These are phyloP conservation scores for Idaea straminata DNA, from an alignment of 2,888 invertebrate species.

Conservation along the genomic window DNA sequence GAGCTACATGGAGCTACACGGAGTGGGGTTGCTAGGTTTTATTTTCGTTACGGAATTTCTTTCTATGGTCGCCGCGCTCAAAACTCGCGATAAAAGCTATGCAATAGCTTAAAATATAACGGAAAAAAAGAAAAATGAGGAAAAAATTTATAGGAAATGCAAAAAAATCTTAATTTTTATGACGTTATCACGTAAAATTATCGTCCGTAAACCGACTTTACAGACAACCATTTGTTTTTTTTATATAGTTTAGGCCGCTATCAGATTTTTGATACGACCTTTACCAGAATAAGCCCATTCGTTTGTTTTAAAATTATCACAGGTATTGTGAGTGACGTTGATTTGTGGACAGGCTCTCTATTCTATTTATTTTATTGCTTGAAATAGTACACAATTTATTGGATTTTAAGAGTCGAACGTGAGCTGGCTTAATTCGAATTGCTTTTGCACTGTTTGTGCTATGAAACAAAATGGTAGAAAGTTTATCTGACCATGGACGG, in stretches of 20 bases:
- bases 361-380: background rate
- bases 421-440: background rate
- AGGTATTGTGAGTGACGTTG: background rate
- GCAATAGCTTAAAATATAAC: too few relatives aligned
- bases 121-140: too few relatives aligned
- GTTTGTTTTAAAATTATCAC: background rate
- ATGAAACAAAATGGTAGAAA: background rate
- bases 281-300: background rate
- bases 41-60: too few relatives aligned
- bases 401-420: background rate
- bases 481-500: background rate
- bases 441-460: background rate
- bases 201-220: too few relatives aligned
- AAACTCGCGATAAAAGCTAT: too few relatives aligned
- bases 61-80: too few relatives aligned
- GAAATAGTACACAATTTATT: background rate
- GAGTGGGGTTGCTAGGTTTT: too few relatives aligned
- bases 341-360: constrained; percentile 3
- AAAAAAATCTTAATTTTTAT: too few relatives aligned
- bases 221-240: background rate
- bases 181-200: too few relatives aligned
- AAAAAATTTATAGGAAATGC: too few relatives aligned
- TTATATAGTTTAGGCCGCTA: background rate
- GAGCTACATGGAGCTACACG: too few relatives aligned
- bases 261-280: background rate